phyloP scores from a whole-genome alignment of 2,113 vertebrate genomes.

The Rhizomys pruinosus region DNA sequence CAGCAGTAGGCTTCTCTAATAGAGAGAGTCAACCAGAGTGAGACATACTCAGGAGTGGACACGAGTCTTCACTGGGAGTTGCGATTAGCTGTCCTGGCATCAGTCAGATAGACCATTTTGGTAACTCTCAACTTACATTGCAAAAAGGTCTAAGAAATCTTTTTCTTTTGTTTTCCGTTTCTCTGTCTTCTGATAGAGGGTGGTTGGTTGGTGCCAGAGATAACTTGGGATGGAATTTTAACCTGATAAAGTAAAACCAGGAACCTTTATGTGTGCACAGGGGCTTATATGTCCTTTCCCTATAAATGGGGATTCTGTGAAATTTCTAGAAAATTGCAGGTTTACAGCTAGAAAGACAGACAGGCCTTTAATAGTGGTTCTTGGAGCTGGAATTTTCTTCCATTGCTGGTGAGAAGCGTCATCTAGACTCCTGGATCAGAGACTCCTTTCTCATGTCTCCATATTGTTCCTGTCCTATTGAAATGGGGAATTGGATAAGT shows the following conservation, averaged over 20 bases:
- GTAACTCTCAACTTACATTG: not conserved
- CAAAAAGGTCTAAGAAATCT: not conserved
- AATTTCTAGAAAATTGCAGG: not conserved
- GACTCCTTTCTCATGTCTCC: too few species aligned
- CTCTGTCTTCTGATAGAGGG: not conserved
- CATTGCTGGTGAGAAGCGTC: not conserved
- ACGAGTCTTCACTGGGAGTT: not conserved
- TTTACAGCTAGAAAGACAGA: too few species aligned
- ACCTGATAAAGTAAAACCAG: not conserved
- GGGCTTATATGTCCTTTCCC: not conserved
- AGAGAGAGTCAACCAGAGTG: not conserved
- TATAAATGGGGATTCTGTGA: not conserved
- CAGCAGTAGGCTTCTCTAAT: not conserved
- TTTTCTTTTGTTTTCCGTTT: not conserved
- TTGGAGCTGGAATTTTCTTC: not conserved
- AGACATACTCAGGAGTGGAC: not conserved
- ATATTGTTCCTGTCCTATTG: not conserved
- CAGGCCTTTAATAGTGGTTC: not conserved
- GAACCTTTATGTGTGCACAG: too few species aligned
- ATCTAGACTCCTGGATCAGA: too few species aligned
- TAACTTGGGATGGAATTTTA: not conserved
- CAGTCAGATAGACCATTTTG: not conserved
- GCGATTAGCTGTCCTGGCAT: not conserved
- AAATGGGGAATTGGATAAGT: not conserved
- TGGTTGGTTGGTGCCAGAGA: not conserved